These are phyloP conservation scores for Calliscelio sp. DNA, from an alignment of 2,888 invertebrate species.

Conservation along the genomic window DNA sequence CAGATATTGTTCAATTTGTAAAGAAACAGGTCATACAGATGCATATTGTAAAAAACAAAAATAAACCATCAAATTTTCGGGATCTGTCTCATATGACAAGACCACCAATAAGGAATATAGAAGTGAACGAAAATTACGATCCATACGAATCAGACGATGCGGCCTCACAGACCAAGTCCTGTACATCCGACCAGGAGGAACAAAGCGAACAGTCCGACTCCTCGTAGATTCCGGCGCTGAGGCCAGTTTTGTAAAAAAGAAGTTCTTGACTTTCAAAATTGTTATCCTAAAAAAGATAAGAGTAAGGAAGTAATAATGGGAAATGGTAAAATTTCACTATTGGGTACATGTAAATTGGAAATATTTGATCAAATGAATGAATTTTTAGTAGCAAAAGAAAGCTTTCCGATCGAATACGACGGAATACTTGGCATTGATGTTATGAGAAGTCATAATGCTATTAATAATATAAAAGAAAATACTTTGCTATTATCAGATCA, in stretches of 20 bases:
- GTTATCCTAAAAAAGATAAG: constrained; percentile 8
- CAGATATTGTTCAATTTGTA: background rate
- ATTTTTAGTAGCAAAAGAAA: background rate
- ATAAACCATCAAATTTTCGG: constrained; percentile 3
- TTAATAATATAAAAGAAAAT: constrained; percentile 15
- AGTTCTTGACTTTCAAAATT: background rate
- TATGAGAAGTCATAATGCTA: constrained; percentile 16
- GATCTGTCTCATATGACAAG: no score
- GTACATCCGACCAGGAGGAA: constrained; percentile 19
- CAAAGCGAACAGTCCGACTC: background rate
- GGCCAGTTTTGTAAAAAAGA: constrained; percentile 1
- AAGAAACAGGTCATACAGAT: background rate
- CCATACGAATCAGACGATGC: constrained; percentile 22
- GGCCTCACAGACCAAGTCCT: constrained; percentile 10
- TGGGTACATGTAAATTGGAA: constrained; percentile 9
- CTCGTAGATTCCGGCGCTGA: constrained; percentile 13
- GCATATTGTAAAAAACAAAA: background rate
- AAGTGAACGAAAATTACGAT: background rate
- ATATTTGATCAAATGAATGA: constrained; percentile 3
- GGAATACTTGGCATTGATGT: constrained; percentile 10
- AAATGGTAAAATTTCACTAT: constrained; percentile 9
- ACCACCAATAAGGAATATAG: constrained; percentile 8
- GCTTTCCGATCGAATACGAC: constrained; percentile 13
- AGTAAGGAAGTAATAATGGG: constrained; percentile 6
- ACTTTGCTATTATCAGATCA: background rate